phyloP scores from a whole-genome alignment of 2,797 vertebrate genomes.

The Lophius americanus region DNA sequence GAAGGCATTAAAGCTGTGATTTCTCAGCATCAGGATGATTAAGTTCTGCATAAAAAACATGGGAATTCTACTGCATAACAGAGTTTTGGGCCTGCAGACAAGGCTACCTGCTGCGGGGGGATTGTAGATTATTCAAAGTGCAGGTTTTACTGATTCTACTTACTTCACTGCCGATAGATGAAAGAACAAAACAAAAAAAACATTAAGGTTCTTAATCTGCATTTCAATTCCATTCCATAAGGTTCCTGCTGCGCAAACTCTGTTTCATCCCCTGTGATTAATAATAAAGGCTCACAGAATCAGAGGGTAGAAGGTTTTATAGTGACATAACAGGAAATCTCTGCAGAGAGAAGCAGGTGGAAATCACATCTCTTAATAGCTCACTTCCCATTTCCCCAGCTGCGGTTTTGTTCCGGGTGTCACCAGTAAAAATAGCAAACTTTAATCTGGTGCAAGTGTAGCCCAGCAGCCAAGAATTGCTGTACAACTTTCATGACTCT shows the following conservation, averaged over 20 bases:
- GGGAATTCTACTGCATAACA: no score
- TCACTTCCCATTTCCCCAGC: constrained; percentile 50
- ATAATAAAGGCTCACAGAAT: background rate
- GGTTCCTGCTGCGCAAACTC: background rate
- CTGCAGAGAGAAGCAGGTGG: background rate
- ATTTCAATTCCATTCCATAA: background rate
- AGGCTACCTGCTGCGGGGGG: no score
- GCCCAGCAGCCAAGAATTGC: background rate
- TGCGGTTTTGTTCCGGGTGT: constrained; percentile 33
- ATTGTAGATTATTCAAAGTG: no score
- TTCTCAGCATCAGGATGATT: constrained; percentile 30
- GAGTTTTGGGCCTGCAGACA: no score
- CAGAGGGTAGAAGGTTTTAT: background rate
- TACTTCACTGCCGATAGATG: no score
- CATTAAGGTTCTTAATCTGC: background rate
- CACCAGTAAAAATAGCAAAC: constrained; percentile 57
- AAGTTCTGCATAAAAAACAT: constrained; percentile 20
- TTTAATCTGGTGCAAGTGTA: constrained; percentile 28
- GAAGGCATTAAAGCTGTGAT: constrained; percentile 23
- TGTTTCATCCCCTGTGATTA: background rate
- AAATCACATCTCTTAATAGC: constrained; percentile 47
- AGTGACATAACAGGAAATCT: background rate
- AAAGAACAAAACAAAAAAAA: no score
- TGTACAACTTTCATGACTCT: background rate
- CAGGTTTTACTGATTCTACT: no score